Evolutionary conservation across 2,797 vertebrate genomes (phyloP).

Genomic region (Tamandua tetradactyla): DNA sequence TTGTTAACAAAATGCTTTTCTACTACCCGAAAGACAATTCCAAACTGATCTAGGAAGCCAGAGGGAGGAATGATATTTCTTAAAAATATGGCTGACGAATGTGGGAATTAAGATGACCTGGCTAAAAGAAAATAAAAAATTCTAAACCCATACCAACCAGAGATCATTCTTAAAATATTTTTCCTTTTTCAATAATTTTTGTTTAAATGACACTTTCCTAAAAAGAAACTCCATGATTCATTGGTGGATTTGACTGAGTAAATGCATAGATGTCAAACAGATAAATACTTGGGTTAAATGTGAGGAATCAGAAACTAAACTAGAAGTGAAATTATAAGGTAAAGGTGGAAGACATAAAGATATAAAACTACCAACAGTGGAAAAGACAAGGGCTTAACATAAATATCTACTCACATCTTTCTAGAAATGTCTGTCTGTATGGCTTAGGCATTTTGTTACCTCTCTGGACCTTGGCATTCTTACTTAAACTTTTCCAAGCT

Average conservation of each 20-base stretch:
- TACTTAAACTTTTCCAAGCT: background rate
- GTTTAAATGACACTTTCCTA: background rate
- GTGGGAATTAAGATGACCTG: background rate
- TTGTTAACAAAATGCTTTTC: slow-evolving; percentile 14
- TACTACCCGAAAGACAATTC: background rate
- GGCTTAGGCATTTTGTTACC: background rate
- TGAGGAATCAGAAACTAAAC: background rate
- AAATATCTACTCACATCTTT: background rate
- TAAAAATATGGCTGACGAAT: background rate
- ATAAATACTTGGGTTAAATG: background rate
- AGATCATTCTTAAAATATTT: background rate
- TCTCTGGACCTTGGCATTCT: background rate
- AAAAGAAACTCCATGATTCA: background rate
- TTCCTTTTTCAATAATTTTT: background rate
- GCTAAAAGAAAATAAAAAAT: background rate
- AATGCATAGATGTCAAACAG: background rate
- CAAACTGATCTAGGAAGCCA: background rate
- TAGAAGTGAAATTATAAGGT: slow-evolving; percentile 37
- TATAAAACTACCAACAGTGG: background rate
- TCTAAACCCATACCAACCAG: background rate
- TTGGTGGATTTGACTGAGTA: background rate
- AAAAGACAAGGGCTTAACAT: background rate
- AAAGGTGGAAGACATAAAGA: background rate
- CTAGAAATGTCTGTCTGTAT: background rate
- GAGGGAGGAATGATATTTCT: background rate